phyloP scores from a whole-genome alignment of 2,113 vertebrate genomes.

The Hemiscyllium ocellatum region DNA sequence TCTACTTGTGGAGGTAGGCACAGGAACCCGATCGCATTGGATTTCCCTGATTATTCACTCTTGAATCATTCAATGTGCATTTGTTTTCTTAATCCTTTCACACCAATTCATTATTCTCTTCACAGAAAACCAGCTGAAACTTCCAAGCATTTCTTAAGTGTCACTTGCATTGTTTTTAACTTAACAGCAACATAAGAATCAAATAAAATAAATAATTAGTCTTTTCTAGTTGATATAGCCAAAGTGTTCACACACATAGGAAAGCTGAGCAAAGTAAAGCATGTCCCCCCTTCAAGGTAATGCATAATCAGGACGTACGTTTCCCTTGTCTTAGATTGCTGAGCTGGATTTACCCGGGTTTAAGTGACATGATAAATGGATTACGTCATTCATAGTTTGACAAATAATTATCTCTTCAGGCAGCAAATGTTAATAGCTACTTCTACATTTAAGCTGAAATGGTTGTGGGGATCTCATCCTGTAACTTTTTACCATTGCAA shows the following conservation, averaged over 20 bases:
- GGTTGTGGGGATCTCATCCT: background rate
- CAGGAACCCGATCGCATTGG: background rate
- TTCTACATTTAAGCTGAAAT: background rate
- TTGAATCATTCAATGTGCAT: background rate
- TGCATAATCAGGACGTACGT: background rate
- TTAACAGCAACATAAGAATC: background rate
- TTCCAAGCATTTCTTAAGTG: background rate
- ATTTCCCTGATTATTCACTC: background rate
- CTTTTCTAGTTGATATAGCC: background rate
- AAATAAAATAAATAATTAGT: background rate
- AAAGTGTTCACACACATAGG: too few species aligned
- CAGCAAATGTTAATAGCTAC: slow-evolving; percentile 12
- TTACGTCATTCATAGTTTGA: slow-evolving; percentile 19
- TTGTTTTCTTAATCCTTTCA: background rate
- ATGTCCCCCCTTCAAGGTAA: background rate
- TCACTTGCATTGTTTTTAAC: background rate
- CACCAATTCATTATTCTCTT: background rate
- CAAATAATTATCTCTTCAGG: slow-evolving; percentile 31
- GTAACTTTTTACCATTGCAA: background rate
- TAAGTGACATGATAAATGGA: slow-evolving; percentile 23
- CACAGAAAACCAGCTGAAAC: too few species aligned
- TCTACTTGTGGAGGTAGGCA: background rate
- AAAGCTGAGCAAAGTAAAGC: too few species aligned
- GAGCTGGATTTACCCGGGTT: background rate
- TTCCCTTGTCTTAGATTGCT: background rate